Percentiles rank a stretch among this genome's conserved stretches.
Conservation (phyloP, 2,113 vertebrate species). For the Accipiter virgatus region DNA sequence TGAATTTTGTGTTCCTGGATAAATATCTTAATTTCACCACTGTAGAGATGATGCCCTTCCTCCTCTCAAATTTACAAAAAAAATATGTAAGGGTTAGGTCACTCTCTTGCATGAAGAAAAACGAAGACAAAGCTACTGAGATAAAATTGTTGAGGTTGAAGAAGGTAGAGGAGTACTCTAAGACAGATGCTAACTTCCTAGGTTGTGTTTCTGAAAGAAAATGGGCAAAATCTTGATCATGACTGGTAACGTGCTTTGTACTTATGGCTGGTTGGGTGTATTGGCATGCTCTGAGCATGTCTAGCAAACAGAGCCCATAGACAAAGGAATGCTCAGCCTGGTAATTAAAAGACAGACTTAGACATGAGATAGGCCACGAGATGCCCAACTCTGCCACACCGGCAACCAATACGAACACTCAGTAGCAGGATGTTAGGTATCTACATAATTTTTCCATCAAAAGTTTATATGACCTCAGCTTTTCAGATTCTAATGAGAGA, state of each 20-base stretch:
- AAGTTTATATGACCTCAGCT: background rate
- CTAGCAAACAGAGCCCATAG: background rate
- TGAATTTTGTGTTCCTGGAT: background rate
- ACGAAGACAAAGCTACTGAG: background rate
- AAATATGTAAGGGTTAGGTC: background rate
- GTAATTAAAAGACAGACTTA: background rate
- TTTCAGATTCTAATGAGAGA: background rate
- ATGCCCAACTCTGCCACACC: constrained; percentile 18
- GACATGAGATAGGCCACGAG: background rate
- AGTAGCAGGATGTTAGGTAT: background rate
- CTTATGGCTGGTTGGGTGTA: background rate
- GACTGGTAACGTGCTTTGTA: background rate
- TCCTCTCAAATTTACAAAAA: background rate
- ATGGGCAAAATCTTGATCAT: background rate
- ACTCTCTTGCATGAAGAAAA: background rate
- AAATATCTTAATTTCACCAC: background rate
- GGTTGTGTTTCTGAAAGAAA: background rate
- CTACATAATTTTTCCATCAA: background rate
- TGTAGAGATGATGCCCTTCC: background rate
- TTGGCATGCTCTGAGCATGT: background rate
- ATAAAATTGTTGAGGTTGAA: background rate
- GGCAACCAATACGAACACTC: background rate
- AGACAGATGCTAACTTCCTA: background rate
- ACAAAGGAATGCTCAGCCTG: background rate
- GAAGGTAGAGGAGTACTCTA: background rate